A percentile compares a stretch with the other conserved stretches of the same genome.
Evolutionary conservation across 1,140 invertebrate species (phyloP).

Genomic region (Drosophila sucinea): DNA sequence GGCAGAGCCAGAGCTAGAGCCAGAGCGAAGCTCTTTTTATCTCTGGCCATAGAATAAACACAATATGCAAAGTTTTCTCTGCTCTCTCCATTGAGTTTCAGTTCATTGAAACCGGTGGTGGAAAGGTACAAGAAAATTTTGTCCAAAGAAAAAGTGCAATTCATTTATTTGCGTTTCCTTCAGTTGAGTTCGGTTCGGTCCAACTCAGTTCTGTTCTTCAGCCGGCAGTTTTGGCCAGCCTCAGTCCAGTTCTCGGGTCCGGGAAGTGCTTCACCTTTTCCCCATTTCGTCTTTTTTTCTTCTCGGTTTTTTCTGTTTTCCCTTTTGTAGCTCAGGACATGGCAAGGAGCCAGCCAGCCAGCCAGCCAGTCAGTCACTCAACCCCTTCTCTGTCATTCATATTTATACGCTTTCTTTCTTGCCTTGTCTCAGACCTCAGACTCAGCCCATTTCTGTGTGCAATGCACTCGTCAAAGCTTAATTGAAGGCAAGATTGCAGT

Average conservation of each 20-base stretch:
- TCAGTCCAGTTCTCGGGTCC: slow-evolving; percentile 17
- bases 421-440: slow-evolving; percentile 43
- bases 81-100: slow-evolving; percentile 61
- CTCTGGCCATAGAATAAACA: slow-evolving; percentile 74
- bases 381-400: slow-evolving; percentile 59
- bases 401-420: slow-evolving; percentile 72
- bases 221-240: slow-evolving; percentile 33
- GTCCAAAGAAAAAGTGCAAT: slow-evolving; percentile 78
- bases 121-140: slow-evolving; percentile 62
- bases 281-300: slow-evolving; percentile 4
- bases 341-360: slow-evolving; percentile 63
- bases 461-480: slow-evolving; percentile 83
- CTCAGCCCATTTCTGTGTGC: slow-evolving; percentile 50
- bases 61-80: slow-evolving; percentile 73
- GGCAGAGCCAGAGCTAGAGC: not conserved
- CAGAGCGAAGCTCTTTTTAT: slow-evolving; percentile 46
- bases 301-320: slow-evolving; percentile 22
- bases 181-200: slow-evolving; percentile 31
- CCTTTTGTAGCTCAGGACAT: slow-evolving; percentile 47
- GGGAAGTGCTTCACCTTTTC: slow-evolving; percentile 7
- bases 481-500: slow-evolving; percentile 82
- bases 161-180: slow-evolving; percentile 82
- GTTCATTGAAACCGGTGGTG: slow-evolving; percentile 66
- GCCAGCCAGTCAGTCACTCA: slow-evolving; percentile 35
- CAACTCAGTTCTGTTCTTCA: slow-evolving; percentile 24